Base-by-base conservation (phyloP, 2,888 invertebrate species). In the Drosophila buzzatii region DNA sequence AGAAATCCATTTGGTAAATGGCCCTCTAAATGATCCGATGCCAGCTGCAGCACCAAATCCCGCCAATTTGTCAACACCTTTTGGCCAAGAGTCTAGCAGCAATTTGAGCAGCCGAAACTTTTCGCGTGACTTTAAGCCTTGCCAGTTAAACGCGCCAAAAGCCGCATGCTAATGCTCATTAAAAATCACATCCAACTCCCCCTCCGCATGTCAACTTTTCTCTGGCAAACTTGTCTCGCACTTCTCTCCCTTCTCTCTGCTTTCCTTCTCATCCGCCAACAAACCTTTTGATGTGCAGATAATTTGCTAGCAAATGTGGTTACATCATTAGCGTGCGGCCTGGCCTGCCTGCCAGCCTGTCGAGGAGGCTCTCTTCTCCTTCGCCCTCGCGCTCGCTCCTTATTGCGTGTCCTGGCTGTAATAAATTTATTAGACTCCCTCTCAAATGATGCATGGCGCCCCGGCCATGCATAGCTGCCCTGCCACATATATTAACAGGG, bases 291-390 rank as follows among this genome's bases (percentile, higher is more conserved):
- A 85, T 85, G 85, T 82, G 76, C 45, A 76, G 85, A 81, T 89
- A 90, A 90, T 89, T 89, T 90, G 90, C 82, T 78, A 75, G 86
- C 86, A 85, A 88, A 89, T 89, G 89, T 89, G 89, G 88, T 90
- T 82, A 88, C 82, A 87, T 90, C 90, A 90, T 90, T 90, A 90
- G 87, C 81, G 81, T 77, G 76, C 68, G 70, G 74, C 70, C 39
- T 70, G 70, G 74, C 70, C 39, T 35, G 6, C 14, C 23, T 10
- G 5, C 27, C 27, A 23, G 23, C 23, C 23, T 23, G 39, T 39
- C 53, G 16, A 35, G 52, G 16, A 27, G 47, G 18, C 18, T 27
- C 12, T 42, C 9, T 42, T n/a, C 49, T 12, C 53, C 14, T 9
- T 7, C 14, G 7, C 7, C 16, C 7, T 16, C 10, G 18, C 16